Evolutionary conservation across 1,140 invertebrate species (phyloP).

Genomic region (Rhysida immarginata): DNA sequence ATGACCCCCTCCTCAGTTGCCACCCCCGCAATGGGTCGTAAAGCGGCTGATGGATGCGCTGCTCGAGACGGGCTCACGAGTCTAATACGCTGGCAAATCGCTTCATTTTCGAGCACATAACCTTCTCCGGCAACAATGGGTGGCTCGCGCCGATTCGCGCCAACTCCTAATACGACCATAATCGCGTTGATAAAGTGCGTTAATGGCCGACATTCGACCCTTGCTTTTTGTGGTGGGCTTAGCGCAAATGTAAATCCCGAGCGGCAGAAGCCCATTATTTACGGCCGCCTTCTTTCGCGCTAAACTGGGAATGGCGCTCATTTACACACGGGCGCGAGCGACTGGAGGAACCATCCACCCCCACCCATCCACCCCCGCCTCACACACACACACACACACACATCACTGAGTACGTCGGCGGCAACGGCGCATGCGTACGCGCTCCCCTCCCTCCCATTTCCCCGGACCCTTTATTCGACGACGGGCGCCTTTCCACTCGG

Average conservation of each 20-base stretch:
- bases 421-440: too few species aligned
- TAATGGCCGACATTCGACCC: constrained; percentile 8
- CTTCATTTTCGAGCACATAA: constrained; percentile 7
- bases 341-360: too few species aligned
- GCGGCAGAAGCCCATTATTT: not conserved
- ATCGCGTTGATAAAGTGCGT: constrained; percentile 6
- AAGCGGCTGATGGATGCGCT: constrained; percentile 2
- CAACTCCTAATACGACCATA: constrained; percentile 3
- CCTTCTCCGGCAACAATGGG: not conserved
- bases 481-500: not conserved
- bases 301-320: not conserved
- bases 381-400: too few species aligned
- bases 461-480: not conserved
- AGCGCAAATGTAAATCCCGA: constrained; percentile 2
- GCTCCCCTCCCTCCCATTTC: not conserved
- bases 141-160: not conserved
- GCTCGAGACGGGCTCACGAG: not conserved
- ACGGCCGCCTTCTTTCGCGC: not conserved
- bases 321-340: constrained; percentile 3
- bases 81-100: constrained; percentile 9
- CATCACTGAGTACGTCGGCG: too few species aligned
- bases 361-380: too few species aligned
- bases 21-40: too few species aligned
- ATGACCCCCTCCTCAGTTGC: too few species aligned
- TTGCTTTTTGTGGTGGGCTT: constrained; percentile 4